Conservation (phyloP, 2,797 vertebrate genomes). For the Sarcophilus harrisii region DNA sequence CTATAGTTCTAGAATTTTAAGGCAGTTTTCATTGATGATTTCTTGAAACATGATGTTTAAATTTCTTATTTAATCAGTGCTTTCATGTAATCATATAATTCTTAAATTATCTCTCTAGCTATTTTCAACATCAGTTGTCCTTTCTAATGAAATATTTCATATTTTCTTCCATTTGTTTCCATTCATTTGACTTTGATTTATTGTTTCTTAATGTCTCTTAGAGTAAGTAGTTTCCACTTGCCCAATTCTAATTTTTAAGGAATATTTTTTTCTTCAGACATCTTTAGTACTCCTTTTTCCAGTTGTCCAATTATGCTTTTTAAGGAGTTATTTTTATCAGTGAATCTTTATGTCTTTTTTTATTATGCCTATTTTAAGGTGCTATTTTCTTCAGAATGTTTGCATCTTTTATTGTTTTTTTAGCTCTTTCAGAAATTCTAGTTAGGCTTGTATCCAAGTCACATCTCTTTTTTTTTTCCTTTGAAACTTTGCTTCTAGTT, state of each 20-base stretch:
- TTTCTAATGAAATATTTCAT: neutral
- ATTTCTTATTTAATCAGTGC: neutral
- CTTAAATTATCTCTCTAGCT: neutral
- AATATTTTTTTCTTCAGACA: neutral
- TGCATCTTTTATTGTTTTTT: neutral
- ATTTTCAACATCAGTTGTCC: neutral
- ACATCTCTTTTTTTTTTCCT: neutral
- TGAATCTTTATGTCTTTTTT: neutral
- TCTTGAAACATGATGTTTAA: neutral
- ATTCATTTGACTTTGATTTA: neutral
- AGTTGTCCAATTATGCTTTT: neutral
- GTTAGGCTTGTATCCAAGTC: neutral
- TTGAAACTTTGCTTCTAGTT: neutral
- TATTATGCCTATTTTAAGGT: neutral
- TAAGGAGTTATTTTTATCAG: neutral
- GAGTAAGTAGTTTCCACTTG: neutral
- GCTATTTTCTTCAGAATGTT: neutral
- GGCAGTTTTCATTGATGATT: neutral
- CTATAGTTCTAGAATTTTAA: too few species aligned
- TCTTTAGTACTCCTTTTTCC: neutral
- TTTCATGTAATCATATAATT: neutral
- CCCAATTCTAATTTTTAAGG: neutral
- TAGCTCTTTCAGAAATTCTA: neutral
- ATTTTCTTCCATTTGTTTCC: neutral
- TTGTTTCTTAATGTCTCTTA: neutral